phyloP scores from a whole-genome alignment of 2,113 vertebrate species.

The Pantherophis guttatus region DNA sequence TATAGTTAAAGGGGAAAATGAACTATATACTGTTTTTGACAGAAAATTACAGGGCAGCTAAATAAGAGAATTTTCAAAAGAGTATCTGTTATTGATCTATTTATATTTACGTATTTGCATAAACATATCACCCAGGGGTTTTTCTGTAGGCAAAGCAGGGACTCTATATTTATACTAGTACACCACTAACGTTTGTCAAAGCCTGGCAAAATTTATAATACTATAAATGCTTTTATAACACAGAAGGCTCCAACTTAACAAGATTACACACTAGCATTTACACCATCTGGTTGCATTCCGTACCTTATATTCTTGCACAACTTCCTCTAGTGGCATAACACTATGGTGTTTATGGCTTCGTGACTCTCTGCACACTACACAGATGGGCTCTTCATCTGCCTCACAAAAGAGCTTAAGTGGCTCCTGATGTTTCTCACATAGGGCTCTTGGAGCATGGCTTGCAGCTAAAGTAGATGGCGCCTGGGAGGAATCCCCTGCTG shows the following conservation, averaged over 20 bases:
- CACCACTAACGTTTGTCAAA: not conserved
- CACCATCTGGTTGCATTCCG: not conserved
- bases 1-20: not conserved
- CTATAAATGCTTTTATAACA: not conserved
- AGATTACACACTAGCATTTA: not conserved
- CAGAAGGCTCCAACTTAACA: not conserved
- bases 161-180: not conserved
- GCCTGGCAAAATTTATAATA: not conserved
- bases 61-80: not conserved
- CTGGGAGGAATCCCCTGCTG: not conserved
- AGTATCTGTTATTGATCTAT: not conserved
- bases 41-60: not conserved
- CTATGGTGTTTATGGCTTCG: constrained; percentile 63
- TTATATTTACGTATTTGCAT: not conserved
- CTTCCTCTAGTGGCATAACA: constrained; percentile 67
- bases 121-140: not conserved
- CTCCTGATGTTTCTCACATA: constrained; percentile 63
- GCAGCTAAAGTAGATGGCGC: not conserved
- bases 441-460: not conserved
- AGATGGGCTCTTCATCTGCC: constrained; percentile 64
- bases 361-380: constrained; percentile 68
- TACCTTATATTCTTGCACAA: constrained; percentile 68
- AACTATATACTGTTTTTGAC: not conserved
- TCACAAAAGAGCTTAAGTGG: constrained; percentile 70
- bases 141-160: not conserved